Base-by-base conservation (phyloP, 2,113 vertebrate genomes). In the Vimba vimba region DNA sequence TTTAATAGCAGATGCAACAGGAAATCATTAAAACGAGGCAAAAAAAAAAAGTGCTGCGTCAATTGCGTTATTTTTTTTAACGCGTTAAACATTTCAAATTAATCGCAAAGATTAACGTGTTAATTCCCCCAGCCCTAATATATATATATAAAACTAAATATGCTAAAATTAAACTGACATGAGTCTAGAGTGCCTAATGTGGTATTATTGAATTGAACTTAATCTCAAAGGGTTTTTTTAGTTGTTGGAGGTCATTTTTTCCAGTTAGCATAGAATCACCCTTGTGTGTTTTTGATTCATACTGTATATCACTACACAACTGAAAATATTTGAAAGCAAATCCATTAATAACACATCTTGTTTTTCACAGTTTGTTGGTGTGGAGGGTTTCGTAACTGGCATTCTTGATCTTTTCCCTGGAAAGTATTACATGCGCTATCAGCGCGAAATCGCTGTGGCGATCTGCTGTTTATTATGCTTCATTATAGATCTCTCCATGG, bases 401-500 rank as follows among this genome's bases (percentile, higher is more conserved):
- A 96, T 96, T 21, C 87, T 96, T 91, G 96, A 96, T 79, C 87
- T 96, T 88, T 90, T 94, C 85, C 96, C 96, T 47, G 90, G 86
- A 6, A 93, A 91, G 36, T 89, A 93, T 75, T 87, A 94, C 74
- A 91, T 93, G 84, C 93, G 93, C 33, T 96, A 92, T 86, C 94
- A 90, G 52, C 89, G 95, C 19, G 95, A 96, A 88, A 90, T 96
- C 8, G 86, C 94, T 0, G 95, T 96, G 89, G 94, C 94, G 2
- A 86, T 95, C 12, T 95, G 93, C 91, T 96, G 95, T 50, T 82
- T 82, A 0, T 86, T 95, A 33, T 95, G 95, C 92, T 96, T 95
- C 90, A 85, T 96, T 12, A 96, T 96, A 2, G 95, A 96, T 89
- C 92, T 96, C 91, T 96, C 95, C 90, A 96, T 96, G 95, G 92